Evolutionary conservation across 2,888 invertebrate genomes (phyloP), one percentile per base, ranked within the genome.

Genomic region (Drosophila neotestacea): DNA sequence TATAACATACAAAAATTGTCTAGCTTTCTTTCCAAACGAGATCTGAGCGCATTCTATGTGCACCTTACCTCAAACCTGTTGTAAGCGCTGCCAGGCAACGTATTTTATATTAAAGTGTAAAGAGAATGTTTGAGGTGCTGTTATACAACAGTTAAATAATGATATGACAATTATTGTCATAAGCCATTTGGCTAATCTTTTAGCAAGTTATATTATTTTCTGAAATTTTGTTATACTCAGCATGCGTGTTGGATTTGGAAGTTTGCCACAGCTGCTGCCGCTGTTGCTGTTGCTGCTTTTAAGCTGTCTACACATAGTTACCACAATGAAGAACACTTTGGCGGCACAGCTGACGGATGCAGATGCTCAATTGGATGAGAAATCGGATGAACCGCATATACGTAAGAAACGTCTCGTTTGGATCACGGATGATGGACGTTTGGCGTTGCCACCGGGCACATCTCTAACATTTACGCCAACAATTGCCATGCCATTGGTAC

Each of bases 361-460:
- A 0, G 79, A 73, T 39, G 70, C 58, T 63, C 82, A 62, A 16
- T 50, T 68, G 5, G 58, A 68, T 13, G 34, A 63, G 2, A 32
- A 38, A n/a, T 16, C 27, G 4, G 46, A 46, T 38, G 42, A 70
- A 5, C 94, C 94, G 39, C 96, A 96, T 92, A 96, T 96, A 42
- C 93, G 97, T 70, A 96, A 96, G 91, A 97, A 97, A 91, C 94
- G 97, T 88, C 94, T 97, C 81, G 93, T 97, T 46, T 97, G 97
- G 97, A 95, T 97, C 74, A 97, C 97, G 9, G 96, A 96, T 76
- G 97, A 97, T 91, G 97, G 97, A 1, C 93, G 97, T 6, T 92
- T 97, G 85, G 97, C 97, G 0, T 91, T 97, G 77, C 97, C 97
- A 1, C 97, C 97, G 0, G 97, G 97, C 46, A 97, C 97, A 0